Evolutionary conservation across 1,140 invertebrate species (phyloP).

Genomic region (Philotrypesis tridentata): DNA sequence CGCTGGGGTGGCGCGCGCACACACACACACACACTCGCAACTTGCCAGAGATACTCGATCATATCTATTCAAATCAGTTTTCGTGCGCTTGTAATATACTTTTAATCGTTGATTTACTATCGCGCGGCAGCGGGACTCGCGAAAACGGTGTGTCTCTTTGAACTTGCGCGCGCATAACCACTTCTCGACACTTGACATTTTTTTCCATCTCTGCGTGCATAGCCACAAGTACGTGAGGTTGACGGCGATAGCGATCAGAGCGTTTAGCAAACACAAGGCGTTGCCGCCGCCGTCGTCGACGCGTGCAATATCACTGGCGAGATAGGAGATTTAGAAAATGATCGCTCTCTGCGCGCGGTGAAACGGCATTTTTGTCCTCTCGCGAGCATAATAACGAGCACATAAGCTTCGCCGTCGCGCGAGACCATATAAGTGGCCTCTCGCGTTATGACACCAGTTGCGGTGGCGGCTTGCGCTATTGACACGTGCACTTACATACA

Average conservation of each 20-base stretch:
- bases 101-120: not conserved
- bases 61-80: not conserved
- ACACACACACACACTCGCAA: too few species aligned
- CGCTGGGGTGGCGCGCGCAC: not conserved
- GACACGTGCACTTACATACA: conserved; percentile 29
- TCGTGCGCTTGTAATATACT: not conserved
- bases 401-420: not conserved
- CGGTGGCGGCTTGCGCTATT: not conserved
- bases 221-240: too few species aligned
- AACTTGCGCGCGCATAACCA: not conserved
- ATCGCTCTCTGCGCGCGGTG: not conserved
- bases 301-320: not conserved
- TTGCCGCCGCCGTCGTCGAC: too few species aligned
- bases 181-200: not conserved
- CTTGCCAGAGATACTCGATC: not conserved
- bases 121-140: not conserved
- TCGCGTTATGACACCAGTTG: conserved; percentile 29
- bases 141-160: not conserved
- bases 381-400: not conserved
- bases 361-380: not conserved
- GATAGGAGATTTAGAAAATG: conserved; percentile 1
- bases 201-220: not conserved
- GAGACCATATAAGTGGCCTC: conserved; percentile 31
- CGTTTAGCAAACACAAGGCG: not conserved
- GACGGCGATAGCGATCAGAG: not conserved